phyloP scores from a whole-genome alignment of 1,140 invertebrate genomes.

The Parasteatoda tepidariorum region DNA sequence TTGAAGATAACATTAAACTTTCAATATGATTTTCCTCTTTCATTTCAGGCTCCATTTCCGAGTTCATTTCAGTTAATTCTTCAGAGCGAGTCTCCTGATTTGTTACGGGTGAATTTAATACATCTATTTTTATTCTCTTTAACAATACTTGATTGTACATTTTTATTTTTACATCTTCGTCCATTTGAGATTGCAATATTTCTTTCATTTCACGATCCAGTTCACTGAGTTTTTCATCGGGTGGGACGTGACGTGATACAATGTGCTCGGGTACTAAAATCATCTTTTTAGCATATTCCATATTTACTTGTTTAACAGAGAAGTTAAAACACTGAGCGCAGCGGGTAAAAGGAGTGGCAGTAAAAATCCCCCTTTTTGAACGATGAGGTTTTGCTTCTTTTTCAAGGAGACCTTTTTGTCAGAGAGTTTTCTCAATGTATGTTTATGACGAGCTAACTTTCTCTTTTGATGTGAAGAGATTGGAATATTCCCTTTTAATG shows the following conservation, averaged over 20 bases:
- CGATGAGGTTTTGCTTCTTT: background rate
- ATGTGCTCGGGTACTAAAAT: background rate
- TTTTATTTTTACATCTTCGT: background rate
- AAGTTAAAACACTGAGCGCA: background rate
- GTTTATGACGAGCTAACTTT: background rate
- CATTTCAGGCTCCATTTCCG: too few species aligned
- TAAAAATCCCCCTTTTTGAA: background rate
- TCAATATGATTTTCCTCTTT: background rate
- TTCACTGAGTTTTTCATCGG: background rate
- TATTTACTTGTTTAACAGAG: background rate
- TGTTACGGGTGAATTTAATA: background rate
- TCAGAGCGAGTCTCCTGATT: background rate
- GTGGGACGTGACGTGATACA: background rate
- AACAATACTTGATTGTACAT: background rate
- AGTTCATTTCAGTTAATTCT: too few species aligned
- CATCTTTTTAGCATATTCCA: background rate
- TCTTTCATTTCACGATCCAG: slow-evolving; percentile 3
- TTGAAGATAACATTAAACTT: background rate
- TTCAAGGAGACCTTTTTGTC: background rate
- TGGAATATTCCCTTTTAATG: background rate
- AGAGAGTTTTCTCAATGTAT: background rate
- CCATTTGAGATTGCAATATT: background rate
- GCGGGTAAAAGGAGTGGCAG: background rate
- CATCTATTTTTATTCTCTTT: background rate
- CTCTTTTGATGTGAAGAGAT: background rate